Evolutionary conservation across 2,113 vertebrate genomes (phyloP), one percentile per base, ranked within the genome.

Genomic region (Andinoacara biseriatus): DNA sequence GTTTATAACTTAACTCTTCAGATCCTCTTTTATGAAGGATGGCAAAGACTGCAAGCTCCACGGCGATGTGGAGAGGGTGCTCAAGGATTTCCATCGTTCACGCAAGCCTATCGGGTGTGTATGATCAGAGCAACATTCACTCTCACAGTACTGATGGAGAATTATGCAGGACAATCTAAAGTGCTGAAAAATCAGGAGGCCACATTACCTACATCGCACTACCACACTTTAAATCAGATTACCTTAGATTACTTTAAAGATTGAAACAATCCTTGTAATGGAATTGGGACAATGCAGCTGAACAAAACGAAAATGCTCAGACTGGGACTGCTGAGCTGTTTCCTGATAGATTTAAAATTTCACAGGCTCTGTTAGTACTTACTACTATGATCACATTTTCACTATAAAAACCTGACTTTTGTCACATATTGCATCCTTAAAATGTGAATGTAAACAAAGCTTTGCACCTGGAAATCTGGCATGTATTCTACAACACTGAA

Each of bases 31-130:
- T 65, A 76, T 85, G 90, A 95, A 95, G 78, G 94, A 96, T 18
- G 94, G 94, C 17, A 95, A 95, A 85, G 95, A 95, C 86, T 95
- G 93, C 84, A 96, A 95, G 87, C 91, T 95, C 60, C 91, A 96
- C 1, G 82, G n/a, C 17, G 93, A 95, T 2, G 94, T 95, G 83
- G 93, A 95, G 57, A 88, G 88, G 13, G 83, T 96, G 49, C 88
- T 96, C 5, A 96, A 96, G 85, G 95, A 96, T 0, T 96, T 96
- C 89, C 94, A 96, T 65, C 90, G 89, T n/a, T 91, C 86, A 76
- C 87, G 86, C 67, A 96, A 96, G 61, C 95, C 95, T 13, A 96
- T 95, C 35, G 95, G 95, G 95, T 95, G 89, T n/a, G 91, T 89
- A 80, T 79, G 62, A 58, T 54, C 29, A 35, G 7, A 3, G 74